A percentile compares a stretch with the other conserved stretches of the same genome.
Conservation (phyloP, 2,113 vertebrate genomes). For the Microcebus lehilahytsara region DNA sequence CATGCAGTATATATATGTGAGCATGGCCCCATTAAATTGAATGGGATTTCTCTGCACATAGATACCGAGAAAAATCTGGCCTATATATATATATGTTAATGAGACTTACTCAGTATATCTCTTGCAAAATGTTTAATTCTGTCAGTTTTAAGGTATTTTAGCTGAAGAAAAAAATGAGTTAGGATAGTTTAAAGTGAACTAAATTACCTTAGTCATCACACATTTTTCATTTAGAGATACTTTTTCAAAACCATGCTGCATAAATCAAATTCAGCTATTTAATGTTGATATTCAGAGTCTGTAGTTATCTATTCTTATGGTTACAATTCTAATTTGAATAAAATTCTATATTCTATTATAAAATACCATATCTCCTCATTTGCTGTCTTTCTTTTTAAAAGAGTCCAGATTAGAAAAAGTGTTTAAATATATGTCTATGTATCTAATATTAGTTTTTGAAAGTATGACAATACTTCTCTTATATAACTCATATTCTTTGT, state of each 20-base stretch:
- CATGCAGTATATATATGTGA: background rate
- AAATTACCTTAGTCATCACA: background rate
- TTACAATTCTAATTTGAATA: background rate
- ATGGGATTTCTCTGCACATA: background rate
- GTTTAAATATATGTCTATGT: background rate
- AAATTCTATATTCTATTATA: background rate
- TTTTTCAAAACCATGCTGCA: background rate
- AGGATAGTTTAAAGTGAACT: constrained; percentile 34
- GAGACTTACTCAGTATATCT: background rate
- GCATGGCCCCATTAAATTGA: background rate
- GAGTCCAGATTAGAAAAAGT: background rate
- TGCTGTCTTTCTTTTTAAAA: background rate
- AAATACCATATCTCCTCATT: background rate
- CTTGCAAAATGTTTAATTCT: constrained; percentile 39
- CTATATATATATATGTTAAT: background rate
- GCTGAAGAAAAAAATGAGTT: background rate
- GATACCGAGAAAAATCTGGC: background rate
- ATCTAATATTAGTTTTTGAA: background rate
- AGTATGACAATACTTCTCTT: background rate
- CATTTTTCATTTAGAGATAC: constrained; percentile 3
- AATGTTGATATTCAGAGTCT: background rate
- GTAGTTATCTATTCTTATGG: background rate
- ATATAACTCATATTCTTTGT: background rate
- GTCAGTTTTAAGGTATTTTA: constrained; percentile 25
- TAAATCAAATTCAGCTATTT: constrained; percentile 36